These are phyloP conservation scores for Malaclemys terrapin DNA, from an alignment of 2,113 vertebrate species.

Conservation along the genomic window DNA sequence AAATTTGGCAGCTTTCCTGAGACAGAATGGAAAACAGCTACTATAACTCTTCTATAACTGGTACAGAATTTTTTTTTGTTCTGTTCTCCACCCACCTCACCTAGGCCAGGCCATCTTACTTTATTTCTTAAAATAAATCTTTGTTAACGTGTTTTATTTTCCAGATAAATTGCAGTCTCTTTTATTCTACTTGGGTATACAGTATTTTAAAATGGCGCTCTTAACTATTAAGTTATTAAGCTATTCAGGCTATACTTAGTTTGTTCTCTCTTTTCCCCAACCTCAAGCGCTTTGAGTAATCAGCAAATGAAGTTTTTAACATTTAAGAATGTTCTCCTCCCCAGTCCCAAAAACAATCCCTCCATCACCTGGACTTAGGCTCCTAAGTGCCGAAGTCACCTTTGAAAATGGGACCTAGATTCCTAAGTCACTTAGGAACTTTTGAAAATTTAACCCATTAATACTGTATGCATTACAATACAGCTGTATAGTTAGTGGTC, in stretches of 20 bases:
- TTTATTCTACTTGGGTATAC: not conserved
- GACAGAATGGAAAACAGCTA: constrained; percentile 43
- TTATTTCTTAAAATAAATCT: constrained; percentile 14
- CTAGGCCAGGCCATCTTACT: not conserved
- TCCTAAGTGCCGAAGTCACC: not conserved
- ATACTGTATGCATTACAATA: not conserved
- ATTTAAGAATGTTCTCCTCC: not conserved
- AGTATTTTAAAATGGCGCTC: not conserved
- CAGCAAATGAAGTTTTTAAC: not conserved
- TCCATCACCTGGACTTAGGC: not conserved
- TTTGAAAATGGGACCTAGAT: not conserved
- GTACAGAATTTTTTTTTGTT: not conserved
- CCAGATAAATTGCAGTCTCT: not conserved
- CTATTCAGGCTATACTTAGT: not conserved
- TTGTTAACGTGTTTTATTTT: not conserved
- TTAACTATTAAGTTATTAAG: not conserved
- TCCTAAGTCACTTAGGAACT: not conserved
- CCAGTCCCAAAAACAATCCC: not conserved
- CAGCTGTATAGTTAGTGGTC: not conserved
- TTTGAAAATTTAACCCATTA: not conserved
- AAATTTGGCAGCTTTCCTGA: constrained; percentile 49
- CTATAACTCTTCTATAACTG: not conserved
- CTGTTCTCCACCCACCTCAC: not conserved
- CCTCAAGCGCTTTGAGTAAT: not conserved
- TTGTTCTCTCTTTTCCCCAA: not conserved